Evolutionary conservation across 2,888 invertebrate species (phyloP).

Genomic region (Nomada hirtipes): DNA sequence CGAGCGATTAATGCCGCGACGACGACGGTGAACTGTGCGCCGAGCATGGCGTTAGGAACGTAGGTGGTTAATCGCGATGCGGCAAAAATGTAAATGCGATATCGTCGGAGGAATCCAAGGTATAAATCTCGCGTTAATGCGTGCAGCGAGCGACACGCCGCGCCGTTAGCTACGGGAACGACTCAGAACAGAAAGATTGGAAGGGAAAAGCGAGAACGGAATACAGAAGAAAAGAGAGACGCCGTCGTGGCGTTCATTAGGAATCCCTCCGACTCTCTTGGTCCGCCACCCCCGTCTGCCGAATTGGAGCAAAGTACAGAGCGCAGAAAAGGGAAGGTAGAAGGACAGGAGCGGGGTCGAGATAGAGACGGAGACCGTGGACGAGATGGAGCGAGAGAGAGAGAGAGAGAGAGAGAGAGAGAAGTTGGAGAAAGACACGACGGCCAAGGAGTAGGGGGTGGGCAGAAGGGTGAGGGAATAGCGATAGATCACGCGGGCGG

Average conservation of each 20-base stretch:
- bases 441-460: constrained; percentile 56
- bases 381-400: constrained; percentile 32
- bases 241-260: constrained; percentile 78
- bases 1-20: constrained; percentile 11
- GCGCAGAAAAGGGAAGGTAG: constrained; percentile 24
- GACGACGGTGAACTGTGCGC: constrained; percentile 24
- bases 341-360: constrained; percentile 1
- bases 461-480: constrained; percentile 73
- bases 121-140: constrained; percentile 84
- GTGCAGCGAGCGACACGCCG: constrained; percentile 76
- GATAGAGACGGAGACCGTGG: constrained; percentile 20
- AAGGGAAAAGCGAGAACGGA: constrained; percentile 52
- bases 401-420: constrained; percentile 26
- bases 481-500: constrained; percentile 84
- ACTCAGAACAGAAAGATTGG: constrained; percentile 55
- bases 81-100: constrained; percentile 84
- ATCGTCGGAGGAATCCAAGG: constrained; percentile 80
- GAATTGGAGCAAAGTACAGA: constrained; percentile 66
- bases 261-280: constrained; percentile 73
- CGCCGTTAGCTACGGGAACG: constrained; percentile 68
- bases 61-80: constrained; percentile 83
- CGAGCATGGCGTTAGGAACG: constrained; percentile 54
- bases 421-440: constrained; percentile 46
- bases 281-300: constrained; percentile 67
- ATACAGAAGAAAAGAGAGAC: constrained; percentile 63